These are phyloP conservation scores for Rhagologus leucostigma DNA, from an alignment of 2,113 vertebrate species.

Conservation along the genomic window DNA sequence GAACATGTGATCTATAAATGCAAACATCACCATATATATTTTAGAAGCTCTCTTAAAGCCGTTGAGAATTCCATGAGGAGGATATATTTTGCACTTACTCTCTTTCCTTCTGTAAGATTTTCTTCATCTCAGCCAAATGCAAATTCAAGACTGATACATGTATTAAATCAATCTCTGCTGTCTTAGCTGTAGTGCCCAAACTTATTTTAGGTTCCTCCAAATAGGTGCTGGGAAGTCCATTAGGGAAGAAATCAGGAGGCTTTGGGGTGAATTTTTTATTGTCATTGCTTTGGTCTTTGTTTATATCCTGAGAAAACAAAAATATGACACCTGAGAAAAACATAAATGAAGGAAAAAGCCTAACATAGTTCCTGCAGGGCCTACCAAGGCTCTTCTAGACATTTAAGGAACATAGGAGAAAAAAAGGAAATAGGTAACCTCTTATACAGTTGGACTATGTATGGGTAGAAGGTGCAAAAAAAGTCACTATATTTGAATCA, in stretches of 20 bases:
- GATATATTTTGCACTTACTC: constrained; percentile 60
- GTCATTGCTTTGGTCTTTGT: not conserved
- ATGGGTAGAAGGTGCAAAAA: not conserved
- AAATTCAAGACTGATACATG: constrained; percentile 29
- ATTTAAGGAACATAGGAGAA: not conserved
- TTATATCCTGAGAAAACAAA: constrained; percentile 43
- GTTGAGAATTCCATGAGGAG: not conserved
- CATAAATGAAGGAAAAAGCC: not conserved
- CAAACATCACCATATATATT: not conserved
- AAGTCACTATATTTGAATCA: not conserved
- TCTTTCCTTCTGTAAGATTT: constrained; percentile 68
- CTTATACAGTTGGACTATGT: not conserved
- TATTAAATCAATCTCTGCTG: not conserved
- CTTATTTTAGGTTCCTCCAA: not conserved
- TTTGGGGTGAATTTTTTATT: not conserved
- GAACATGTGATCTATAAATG: not conserved
- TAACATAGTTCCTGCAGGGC: not conserved
- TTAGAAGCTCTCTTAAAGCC: not conserved
- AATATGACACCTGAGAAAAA: not conserved
- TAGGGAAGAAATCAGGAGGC: not conserved
- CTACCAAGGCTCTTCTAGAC: not conserved
- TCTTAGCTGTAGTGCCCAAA: not conserved
- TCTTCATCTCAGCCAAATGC: constrained; percentile 57
- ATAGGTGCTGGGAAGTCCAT: not conserved
- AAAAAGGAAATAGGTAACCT: not conserved